Conservation (phyloP, 2,888 invertebrate species). For the Metellina segmentata region DNA sequence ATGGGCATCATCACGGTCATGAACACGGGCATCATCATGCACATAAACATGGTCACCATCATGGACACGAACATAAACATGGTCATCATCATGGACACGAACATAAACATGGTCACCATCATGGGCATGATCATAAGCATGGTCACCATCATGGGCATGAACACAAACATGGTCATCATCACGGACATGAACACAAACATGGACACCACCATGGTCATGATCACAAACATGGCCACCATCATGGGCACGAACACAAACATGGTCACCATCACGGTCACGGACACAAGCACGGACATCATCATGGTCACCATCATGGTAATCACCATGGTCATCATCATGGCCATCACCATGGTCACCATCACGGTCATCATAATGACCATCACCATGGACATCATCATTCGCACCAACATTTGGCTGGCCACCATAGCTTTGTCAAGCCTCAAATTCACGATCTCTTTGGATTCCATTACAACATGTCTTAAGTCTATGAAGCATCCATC, state of each 20-base stretch:
- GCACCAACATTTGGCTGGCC: slow-evolving; percentile 43
- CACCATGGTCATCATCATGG: slow-evolving; percentile 46
- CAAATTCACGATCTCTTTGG: slow-evolving; percentile 66
- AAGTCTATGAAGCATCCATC: background rate
- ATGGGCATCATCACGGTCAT: slow-evolving; percentile 38
- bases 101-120: slow-evolving; percentile 54
- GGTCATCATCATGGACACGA: slow-evolving; percentile 53
- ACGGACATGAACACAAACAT: slow-evolving; percentile 26
- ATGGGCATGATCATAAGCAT: slow-evolving; percentile 24
- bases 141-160: slow-evolving; percentile 23
- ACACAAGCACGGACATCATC: slow-evolving; percentile 39
- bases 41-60: slow-evolving; percentile 34
- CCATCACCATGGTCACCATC: slow-evolving; percentile 23
- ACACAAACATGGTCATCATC: slow-evolving; percentile 37
- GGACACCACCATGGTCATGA: slow-evolving; percentile 22
- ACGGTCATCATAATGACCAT: slow-evolving; percentile 41
- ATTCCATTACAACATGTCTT: slow-evolving; percentile 41
- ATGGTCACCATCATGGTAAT: slow-evolving; percentile 42
- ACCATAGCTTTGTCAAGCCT: slow-evolving; percentile 29
- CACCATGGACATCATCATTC: slow-evolving; percentile 19
- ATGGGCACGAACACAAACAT: slow-evolving; percentile 34
- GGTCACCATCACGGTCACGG: slow-evolving; percentile 30
- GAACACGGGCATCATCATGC: slow-evolving; percentile 35
- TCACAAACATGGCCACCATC: slow-evolving; percentile 28
- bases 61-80: slow-evolving; percentile 47